Evolutionary conservation across 1,140 invertebrate species (phyloP).

Genomic region (Anoplolepis gracilipes): DNA sequence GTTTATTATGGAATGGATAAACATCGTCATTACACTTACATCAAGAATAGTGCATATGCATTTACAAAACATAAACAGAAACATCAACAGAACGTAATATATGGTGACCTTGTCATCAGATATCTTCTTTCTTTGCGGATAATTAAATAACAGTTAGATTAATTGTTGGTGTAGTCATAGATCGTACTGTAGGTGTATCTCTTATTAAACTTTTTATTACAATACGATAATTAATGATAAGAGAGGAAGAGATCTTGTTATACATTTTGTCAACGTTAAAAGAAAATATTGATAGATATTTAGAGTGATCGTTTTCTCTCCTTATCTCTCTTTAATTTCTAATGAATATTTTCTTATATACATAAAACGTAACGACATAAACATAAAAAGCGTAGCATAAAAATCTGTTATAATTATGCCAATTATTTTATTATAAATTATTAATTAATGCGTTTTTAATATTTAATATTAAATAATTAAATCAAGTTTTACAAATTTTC

Average conservation of each 20-base stretch:
- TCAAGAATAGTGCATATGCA: slow-evolving; percentile 1
- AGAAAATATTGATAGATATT: slow-evolving; percentile 11
- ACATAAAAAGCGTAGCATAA: not conserved
- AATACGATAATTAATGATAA: not conserved
- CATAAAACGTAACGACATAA: no score
- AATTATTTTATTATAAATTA: not conserved
- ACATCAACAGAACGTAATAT: slow-evolving; percentile 9
- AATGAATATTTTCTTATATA: not conserved
- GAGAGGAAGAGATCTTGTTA: not conserved
- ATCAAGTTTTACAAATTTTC: not conserved
- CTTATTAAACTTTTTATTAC: not conserved
- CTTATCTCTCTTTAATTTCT: not conserved
- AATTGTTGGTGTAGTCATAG: not conserved
- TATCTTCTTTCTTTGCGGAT: not conserved
- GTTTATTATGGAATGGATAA: not conserved
- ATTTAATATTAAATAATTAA: not conserved
- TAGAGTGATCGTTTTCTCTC: not conserved
- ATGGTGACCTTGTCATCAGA: slow-evolving; percentile 1
- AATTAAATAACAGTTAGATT: slow-evolving; percentile 11
- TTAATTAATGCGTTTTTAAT: not conserved
- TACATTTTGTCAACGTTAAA: not conserved
- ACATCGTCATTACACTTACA: slow-evolving; percentile 1
- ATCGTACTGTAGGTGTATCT: not conserved
- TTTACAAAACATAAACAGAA: no score
- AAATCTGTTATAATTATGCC: not conserved